phyloP scores from a whole-genome alignment of 2,888 invertebrate genomes.

The Scaptomyza parva region DNA sequence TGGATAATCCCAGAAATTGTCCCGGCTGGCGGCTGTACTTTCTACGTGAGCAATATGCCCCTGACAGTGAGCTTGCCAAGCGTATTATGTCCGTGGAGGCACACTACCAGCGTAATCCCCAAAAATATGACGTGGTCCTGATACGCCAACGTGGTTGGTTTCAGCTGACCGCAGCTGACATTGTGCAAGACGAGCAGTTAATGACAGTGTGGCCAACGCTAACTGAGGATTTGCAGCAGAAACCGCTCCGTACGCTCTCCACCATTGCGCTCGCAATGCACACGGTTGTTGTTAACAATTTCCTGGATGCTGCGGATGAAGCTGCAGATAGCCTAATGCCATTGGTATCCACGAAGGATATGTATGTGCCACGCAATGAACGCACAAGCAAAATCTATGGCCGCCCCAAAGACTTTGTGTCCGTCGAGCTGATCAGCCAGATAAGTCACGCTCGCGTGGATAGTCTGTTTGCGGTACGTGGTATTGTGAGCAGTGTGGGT shows the following conservation, averaged over 20 bases:
- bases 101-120: conserved; percentile 85
- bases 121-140: conserved; percentile 60
- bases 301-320: conserved; percentile 48
- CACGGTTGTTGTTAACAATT: conserved; percentile 56
- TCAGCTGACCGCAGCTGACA: conserved; percentile 86
- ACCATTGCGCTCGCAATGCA: conserved; percentile 91
- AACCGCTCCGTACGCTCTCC: conserved; percentile 89
- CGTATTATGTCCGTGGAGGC: conserved; percentile 86
- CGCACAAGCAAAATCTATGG: conserved; percentile 84
- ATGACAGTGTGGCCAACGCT: conserved; percentile 88
- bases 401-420: conserved; percentile 88
- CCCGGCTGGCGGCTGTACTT: conserved; percentile 93
- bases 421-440: conserved; percentile 86
- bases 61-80: conserved; percentile 85
- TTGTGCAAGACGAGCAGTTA: conserved; percentile 87
- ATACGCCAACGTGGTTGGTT: conserved; percentile 70
- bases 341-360: conserved; percentile 8
- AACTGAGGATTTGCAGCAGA: conserved; percentile 88
- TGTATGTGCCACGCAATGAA: conserved; percentile 56
- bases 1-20: conserved; percentile 84
- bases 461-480: conserved; percentile 91
- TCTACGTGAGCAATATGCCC: conserved; percentile 87
- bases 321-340: conserved; percentile 22
- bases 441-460: conserved; percentile 86
- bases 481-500: conserved; percentile 93